A percentile compares a stretch with the other conserved stretches of the same genome.
These are phyloP conservation scores for Entomobrya multifasciata DNA, from an alignment of 2,888 invertebrate genomes.

Conservation along the genomic window DNA sequence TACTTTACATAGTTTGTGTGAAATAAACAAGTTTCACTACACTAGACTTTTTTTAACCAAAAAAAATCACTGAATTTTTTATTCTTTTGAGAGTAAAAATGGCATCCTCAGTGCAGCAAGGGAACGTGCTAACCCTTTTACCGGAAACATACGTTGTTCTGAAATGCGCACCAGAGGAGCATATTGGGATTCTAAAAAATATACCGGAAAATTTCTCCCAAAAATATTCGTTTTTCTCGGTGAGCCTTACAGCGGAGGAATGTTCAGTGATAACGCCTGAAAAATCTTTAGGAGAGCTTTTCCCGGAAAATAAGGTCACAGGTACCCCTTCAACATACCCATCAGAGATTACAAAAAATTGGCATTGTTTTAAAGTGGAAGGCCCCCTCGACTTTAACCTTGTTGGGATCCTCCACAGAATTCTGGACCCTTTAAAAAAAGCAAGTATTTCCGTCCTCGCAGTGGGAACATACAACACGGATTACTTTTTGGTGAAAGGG, in stretches of 20 bases:
- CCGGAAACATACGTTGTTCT: conserved; percentile 47
- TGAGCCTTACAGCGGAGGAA: conserved; percentile 65
- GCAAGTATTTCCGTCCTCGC: conserved; percentile 75
- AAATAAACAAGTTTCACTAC: no score
- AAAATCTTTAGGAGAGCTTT: conserved; percentile 27
- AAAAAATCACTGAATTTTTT: background rate
- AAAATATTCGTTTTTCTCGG: conserved; percentile 40
- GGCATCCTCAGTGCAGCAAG: background rate
- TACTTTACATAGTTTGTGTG: no score
- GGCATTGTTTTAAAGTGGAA: conserved; percentile 75
- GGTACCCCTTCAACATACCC: no score
- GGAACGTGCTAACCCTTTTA: conserved; percentile 4
- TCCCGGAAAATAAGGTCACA: no score
- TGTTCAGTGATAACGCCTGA: conserved; percentile 60
- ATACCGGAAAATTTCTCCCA: background rate
- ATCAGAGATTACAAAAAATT: no score
- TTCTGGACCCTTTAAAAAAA: conserved; percentile 72
- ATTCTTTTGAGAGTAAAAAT: background rate
- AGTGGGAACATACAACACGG: conserved; percentile 77
- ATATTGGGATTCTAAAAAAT: no score
- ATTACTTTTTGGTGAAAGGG: conserved; percentile 75
- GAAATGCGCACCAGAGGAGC: conserved; percentile 14
- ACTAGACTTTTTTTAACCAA: no score
- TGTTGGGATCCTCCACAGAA: conserved; percentile 73
- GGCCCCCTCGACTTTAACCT: conserved; percentile 74